Evolutionary conservation across 1,140 invertebrate genomes (phyloP).

Genomic region (Maconellicoccus hirsutus): DNA sequence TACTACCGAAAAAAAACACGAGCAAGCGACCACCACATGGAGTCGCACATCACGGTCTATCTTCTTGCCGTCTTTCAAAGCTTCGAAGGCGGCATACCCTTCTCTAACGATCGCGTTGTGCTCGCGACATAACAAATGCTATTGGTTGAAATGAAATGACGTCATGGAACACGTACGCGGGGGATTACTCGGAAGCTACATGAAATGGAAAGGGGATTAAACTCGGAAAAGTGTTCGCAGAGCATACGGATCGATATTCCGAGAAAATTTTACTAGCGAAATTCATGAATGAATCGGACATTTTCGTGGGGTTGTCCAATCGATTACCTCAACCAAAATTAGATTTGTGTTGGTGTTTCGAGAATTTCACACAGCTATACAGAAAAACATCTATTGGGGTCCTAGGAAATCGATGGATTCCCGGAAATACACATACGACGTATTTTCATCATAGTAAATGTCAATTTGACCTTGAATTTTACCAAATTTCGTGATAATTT

Average conservation of each 20-base stretch:
- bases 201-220: not conserved
- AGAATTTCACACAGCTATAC: not conserved
- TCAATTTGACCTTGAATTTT: too few relatives aligned
- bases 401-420: constrained; percentile 1
- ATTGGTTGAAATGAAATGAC: not conserved
- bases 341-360: not conserved
- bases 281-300: not conserved
- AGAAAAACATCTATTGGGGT: too few relatives aligned
- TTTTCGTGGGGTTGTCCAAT: not conserved
- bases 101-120: not conserved
- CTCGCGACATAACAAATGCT: not conserved
- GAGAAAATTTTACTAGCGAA: not conserved
- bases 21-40: not conserved
- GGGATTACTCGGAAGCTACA: not conserved
- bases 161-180: not conserved
- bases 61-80: not conserved
- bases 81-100: not conserved
- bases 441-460: too few relatives aligned
- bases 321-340: not conserved
- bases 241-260: not conserved
- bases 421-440: not conserved
- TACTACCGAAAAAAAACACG: too few relatives aligned
- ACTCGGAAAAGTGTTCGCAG: not conserved
- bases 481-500: too few relatives aligned
- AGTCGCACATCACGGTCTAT: not conserved